Evolutionary conservation across 2,113 vertebrate genomes (phyloP).

Genomic region (Corvus cornix): DNA sequence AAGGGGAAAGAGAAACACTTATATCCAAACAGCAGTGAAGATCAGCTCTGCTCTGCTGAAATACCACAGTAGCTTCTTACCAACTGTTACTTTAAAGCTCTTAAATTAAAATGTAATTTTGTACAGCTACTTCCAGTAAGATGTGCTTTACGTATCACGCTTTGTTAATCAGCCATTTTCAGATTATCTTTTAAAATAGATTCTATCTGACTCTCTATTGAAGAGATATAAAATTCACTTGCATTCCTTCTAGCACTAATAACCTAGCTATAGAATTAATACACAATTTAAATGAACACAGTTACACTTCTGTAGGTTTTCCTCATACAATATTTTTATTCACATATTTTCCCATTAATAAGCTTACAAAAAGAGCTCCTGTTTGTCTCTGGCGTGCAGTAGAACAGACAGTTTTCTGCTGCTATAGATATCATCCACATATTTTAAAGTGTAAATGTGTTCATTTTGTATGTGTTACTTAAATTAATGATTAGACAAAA

Average conservation of each 20-base stretch:
- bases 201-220: background rate
- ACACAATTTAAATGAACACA: background rate
- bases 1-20: background rate
- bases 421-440: background rate
- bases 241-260: background rate
- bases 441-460: background rate
- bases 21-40: background rate
- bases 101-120: background rate
- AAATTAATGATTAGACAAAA: background rate
- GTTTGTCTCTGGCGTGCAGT: background rate
- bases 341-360: background rate
- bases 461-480: background rate
- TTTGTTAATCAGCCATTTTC: constrained; percentile 21
- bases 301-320: background rate
- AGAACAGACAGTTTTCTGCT: background rate
- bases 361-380: background rate
- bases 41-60: constrained; percentile 13
- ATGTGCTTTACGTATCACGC: background rate
- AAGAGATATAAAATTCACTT: background rate
- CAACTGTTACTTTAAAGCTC: background rate
- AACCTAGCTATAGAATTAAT: background rate
- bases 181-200: background rate
- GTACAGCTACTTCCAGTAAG: background rate
- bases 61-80: background rate
- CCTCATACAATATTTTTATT: background rate